phyloP scores from a whole-genome alignment of 1,140 invertebrate genomes.

The Drosophila lini region DNA sequence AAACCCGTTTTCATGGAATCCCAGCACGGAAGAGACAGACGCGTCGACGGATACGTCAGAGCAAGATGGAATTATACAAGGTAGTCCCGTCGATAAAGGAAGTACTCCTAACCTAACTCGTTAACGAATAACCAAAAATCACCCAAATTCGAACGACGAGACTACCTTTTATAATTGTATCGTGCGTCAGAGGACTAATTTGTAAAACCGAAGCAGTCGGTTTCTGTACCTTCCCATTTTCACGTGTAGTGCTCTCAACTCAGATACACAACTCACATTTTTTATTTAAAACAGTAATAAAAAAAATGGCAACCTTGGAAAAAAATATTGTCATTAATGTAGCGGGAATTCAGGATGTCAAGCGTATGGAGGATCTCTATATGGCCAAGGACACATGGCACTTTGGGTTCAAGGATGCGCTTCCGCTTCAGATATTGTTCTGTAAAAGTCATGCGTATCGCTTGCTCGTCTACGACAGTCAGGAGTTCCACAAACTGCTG shows the following conservation, averaged over 20 bases:
- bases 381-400: not conserved
- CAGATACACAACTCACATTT: conserved; percentile 6
- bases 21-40: not conserved
- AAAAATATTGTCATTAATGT: conserved; percentile 28
- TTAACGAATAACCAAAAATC: too few species aligned
- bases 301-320: conserved; percentile 15
- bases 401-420: conserved; percentile 40
- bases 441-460: conserved; percentile 43
- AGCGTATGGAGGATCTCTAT: conserved; percentile 31
- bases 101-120: too few species aligned
- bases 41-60: not conserved
- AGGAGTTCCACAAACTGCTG: conserved; percentile 1
- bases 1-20: not conserved
- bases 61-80: too few species aligned
- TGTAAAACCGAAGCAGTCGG: conserved; percentile 17
- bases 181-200: not conserved
- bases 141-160: too few species aligned
- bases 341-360: conserved; percentile 25
- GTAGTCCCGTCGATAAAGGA: too few species aligned
- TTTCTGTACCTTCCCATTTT: conserved; percentile 3
- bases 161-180: too few species aligned
- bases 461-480: conserved; percentile 18
- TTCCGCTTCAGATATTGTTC: conserved; percentile 31
- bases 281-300: not conserved
- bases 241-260: conserved; percentile 1